Evolutionary conservation across 2,888 invertebrate genomes (phyloP).

Genomic region (Petrolisthes manimaculis): DNA sequence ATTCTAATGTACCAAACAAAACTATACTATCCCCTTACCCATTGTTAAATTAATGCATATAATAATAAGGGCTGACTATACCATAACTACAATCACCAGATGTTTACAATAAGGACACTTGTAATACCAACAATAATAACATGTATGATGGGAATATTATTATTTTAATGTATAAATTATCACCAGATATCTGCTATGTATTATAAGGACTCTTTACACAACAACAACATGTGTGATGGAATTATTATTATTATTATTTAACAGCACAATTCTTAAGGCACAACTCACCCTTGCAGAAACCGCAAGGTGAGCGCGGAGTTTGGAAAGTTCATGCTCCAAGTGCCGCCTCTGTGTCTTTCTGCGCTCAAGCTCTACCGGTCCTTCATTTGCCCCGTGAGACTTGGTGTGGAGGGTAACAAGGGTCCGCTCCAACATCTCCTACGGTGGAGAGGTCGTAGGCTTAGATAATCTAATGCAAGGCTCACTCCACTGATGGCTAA

Average conservation of each 20-base stretch:
- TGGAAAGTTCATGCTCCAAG: slow-evolving; percentile 63
- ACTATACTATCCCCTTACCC: no score
- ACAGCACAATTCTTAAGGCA: no score
- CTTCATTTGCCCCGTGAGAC: slow-evolving; percentile 66
- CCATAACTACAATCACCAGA: no score
- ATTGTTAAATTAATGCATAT: no score
- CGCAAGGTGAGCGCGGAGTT: slow-evolving; percentile 65
- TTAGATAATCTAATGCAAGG: slow-evolving; percentile 32
- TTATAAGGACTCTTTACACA: no score
- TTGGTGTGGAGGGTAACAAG: slow-evolving; percentile 75
- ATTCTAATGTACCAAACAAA: no score
- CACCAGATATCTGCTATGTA: no score
- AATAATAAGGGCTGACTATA: no score
- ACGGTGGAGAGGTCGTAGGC: slow-evolving; percentile 51
- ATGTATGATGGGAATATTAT: no score
- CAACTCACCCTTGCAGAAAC: slow-evolving; percentile 64
- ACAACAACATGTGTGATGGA: not conserved
- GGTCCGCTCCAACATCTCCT: slow-evolving; percentile 79
- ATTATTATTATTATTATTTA: not conserved
- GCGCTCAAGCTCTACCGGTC: slow-evolving; percentile 64
- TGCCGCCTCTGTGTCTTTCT: slow-evolving; percentile 61
- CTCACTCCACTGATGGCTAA: slow-evolving; percentile 36
- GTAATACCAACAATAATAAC: no score
- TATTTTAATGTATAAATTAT: no score
- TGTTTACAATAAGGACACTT: no score